Conservation (phyloP, 2,113 vertebrate genomes). For the Anhinga rufa region DNA sequence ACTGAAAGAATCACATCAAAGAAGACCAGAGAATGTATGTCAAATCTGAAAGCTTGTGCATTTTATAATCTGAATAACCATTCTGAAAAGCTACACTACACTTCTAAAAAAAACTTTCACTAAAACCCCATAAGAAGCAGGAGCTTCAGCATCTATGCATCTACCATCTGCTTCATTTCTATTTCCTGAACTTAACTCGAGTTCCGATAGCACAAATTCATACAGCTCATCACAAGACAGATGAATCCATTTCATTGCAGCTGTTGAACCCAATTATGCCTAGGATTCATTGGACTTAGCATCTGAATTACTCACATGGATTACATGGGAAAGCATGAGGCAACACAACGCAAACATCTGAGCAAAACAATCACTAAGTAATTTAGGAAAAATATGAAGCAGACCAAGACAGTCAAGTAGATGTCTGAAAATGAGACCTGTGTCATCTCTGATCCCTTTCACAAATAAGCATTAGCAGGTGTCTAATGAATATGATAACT, state of each 20-base stretch:
- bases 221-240: not conserved
- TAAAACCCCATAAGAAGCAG: not conserved
- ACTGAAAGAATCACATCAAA: not conserved
- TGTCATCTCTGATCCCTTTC: not conserved
- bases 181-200: not conserved
- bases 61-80: not conserved
- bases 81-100: not conserved
- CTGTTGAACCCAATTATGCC: not conserved
- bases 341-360: not conserved
- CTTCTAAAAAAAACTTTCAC: not conserved
- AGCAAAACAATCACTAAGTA: not conserved
- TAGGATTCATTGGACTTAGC: not conserved
- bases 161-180: not conserved
- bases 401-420: not conserved
- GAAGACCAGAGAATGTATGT: not conserved
- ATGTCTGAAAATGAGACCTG: not conserved
- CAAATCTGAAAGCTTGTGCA: not conserved
- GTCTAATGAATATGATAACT: not conserved
- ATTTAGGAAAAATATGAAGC: not conserved
- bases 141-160: not conserved
- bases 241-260: not conserved
- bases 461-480: not conserved
- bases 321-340: not conserved
- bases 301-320: not conserved
- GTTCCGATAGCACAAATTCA: not conserved